A percentile compares a stretch with the other conserved stretches of the same genome.
Evolutionary conservation across 2,888 invertebrate species (phyloP).

Genomic region (Pseudococcus longispinus): DNA sequence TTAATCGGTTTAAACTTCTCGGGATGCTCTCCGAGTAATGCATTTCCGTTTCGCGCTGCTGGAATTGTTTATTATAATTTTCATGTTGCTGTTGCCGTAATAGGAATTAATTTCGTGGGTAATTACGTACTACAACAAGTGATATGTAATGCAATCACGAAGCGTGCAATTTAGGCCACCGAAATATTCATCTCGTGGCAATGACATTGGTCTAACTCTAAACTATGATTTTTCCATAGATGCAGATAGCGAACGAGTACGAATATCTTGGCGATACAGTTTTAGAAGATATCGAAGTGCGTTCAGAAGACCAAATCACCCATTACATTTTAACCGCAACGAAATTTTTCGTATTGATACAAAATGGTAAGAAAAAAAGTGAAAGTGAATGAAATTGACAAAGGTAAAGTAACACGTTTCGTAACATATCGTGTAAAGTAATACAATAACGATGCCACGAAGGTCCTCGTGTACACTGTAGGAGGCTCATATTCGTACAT

Average conservation of each 20-base stretch:
- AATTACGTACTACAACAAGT: not conserved
- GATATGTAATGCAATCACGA: conserved; percentile 5
- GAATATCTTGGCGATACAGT: not conserved
- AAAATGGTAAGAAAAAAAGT: not conserved
- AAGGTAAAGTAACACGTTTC: not conserved
- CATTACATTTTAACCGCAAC: not conserved
- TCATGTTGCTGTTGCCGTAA: not conserved
- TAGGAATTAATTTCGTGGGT: conserved; percentile 33
- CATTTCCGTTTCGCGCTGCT: conserved; percentile 20
- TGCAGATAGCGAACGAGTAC: not conserved
- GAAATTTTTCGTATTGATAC: not conserved
- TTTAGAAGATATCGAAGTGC: not conserved
- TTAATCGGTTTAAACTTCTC: conserved; percentile 7
- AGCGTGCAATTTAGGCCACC: conserved; percentile 28
- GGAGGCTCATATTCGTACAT: not conserved
- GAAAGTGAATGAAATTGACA: conserved; percentile 26
- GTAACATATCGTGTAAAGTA: not conserved
- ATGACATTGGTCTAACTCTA: conserved; percentile 9
- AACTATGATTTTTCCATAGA: not conserved
- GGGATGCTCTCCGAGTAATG: not conserved
- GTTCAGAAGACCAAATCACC: not conserved
- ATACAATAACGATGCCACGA: not conserved
- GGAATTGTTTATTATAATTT: conserved; percentile 11
- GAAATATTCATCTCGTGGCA: conserved; percentile 22
- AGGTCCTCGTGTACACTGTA: not conserved